These are phyloP conservation scores for Lasiurus borealis DNA, from an alignment of 2,113 vertebrate genomes.

Conservation along the genomic window DNA sequence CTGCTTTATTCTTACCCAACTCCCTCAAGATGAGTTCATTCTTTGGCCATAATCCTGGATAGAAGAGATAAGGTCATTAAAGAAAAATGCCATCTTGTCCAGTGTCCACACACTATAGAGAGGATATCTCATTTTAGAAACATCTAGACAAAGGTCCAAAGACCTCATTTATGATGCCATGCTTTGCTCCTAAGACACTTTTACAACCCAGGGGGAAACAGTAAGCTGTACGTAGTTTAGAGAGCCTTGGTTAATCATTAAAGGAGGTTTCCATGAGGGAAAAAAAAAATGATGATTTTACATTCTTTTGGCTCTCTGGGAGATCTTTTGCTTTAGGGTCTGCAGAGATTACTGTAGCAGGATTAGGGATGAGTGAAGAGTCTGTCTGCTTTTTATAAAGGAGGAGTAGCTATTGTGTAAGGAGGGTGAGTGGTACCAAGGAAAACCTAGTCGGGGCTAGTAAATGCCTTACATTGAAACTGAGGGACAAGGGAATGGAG, in stretches of 20 bases:
- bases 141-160: neutral
- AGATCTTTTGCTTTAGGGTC: neutral
- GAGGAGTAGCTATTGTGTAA: neutral
- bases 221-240: neutral
- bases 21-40: neutral
- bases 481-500: neutral
- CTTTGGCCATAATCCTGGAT: neutral
- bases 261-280: neutral
- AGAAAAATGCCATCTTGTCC: neutral
- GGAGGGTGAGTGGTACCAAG: neutral
- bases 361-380: neutral
- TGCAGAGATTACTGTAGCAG: neutral
- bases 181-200: neutral
- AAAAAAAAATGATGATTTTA: neutral
- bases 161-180: neutral
- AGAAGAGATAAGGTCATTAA: neutral
- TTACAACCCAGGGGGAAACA: neutral
- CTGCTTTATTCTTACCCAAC: neutral
- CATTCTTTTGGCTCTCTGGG: neutral
- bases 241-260: constrained; percentile 37
- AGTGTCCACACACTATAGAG: neutral
- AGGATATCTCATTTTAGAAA: neutral
- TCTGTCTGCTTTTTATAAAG: neutral
- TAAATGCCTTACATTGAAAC: neutral
- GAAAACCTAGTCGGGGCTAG: neutral